Conservation (phyloP, 1,140 invertebrate genomes). For the Nasonia longicornis region DNA sequence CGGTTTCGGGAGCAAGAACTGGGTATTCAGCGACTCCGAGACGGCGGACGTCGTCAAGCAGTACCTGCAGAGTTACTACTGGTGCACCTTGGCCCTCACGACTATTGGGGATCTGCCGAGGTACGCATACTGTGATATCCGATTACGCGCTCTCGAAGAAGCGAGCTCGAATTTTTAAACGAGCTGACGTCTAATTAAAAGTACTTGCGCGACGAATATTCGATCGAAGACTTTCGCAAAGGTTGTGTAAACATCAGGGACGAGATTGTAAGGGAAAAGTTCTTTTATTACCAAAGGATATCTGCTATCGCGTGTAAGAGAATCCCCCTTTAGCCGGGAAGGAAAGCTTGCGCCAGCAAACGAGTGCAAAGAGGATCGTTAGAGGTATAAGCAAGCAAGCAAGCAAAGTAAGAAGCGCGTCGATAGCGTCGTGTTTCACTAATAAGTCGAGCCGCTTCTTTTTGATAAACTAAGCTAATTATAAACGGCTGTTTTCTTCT, state of each 20-base stretch:
- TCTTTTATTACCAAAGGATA: slow-evolving; percentile 17
- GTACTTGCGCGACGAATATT: background rate
- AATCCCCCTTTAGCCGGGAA: background rate
- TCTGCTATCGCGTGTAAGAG: background rate
- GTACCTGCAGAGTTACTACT: slow-evolving; percentile 98
- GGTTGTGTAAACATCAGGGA: background rate
- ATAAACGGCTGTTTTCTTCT: too few relatives aligned
- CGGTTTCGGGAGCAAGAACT: slow-evolving; percentile 91
- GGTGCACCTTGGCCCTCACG: slow-evolving; percentile 95
- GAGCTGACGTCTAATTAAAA: background rate
- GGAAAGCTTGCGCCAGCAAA: background rate
- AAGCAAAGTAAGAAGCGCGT: too few relatives aligned
- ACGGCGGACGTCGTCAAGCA: slow-evolving; percentile 90
- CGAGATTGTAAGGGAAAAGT: background rate
- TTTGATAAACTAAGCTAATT: too few relatives aligned
- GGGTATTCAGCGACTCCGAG: slow-evolving; percentile 88
- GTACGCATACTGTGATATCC: slow-evolving; percentile 46
- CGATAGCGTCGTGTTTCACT: too few relatives aligned
- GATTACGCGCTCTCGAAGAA: too few relatives aligned
- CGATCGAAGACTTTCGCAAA: background rate
- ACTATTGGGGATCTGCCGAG: slow-evolving; percentile 81
- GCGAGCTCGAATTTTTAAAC: slow-evolving; percentile 3
- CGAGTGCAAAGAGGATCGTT: too few relatives aligned
- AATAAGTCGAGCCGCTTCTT: too few relatives aligned
- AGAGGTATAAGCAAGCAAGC: too few relatives aligned